These are phyloP conservation scores for Diabrotica undecimpunctata DNA, from an alignment of 1,140 invertebrate genomes.

Conservation along the genomic window DNA sequence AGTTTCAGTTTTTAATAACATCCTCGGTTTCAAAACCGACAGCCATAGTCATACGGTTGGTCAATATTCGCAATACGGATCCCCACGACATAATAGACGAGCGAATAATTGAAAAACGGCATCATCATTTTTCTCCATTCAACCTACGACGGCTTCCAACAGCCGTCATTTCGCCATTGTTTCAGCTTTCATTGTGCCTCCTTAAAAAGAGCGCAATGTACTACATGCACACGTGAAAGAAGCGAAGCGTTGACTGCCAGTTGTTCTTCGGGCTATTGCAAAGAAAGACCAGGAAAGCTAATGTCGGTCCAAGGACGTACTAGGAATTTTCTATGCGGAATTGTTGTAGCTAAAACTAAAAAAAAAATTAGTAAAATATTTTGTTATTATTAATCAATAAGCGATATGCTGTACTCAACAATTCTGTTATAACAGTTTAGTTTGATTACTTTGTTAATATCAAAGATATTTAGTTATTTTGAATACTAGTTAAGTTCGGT, in stretches of 20 bases:
- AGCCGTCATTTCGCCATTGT: not conserved
- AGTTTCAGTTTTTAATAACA: too few relatives aligned
- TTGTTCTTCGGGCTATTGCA: not conserved
- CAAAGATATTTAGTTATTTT: too few relatives aligned
- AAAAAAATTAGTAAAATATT: too few relatives aligned
- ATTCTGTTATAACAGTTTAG: too few relatives aligned
- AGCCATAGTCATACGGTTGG: not conserved
- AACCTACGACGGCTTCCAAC: not conserved
- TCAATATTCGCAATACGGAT: not conserved
- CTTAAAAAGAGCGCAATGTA: not conserved
- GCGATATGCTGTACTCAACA: too few relatives aligned
- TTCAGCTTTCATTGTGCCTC: not conserved
- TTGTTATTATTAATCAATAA: too few relatives aligned
- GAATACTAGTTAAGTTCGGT: too few relatives aligned
- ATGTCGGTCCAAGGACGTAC: not conserved
- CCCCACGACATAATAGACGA: not conserved
- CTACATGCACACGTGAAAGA: not conserved
- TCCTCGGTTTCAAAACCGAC: too few relatives aligned
- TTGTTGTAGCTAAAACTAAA: too few relatives aligned
- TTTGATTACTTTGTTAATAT: too few relatives aligned
- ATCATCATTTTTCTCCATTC: not conserved
- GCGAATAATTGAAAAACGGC: slow-evolving; percentile 2
- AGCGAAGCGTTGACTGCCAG: not conserved
- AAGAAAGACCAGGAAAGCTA: not conserved
- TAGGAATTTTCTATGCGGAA: too few relatives aligned